Conservation (phyloP, 2,113 vertebrate species). For the Aix galericulata region DNA sequence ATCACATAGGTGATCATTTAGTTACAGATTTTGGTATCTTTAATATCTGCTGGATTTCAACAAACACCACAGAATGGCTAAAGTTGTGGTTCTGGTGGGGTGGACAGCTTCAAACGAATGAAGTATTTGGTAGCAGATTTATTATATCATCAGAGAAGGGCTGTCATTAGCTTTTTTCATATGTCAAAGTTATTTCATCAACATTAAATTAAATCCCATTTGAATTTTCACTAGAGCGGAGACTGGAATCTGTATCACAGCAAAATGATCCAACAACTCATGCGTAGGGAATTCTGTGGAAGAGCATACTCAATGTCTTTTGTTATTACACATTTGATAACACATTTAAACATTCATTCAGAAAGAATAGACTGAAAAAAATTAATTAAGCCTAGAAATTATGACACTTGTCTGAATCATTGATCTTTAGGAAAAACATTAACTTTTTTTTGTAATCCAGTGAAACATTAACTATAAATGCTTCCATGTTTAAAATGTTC, state of each 20-base stretch:
- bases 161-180: neutral
- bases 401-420: neutral
- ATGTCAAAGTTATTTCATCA: neutral
- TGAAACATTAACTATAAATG: neutral
- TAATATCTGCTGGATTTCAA: neutral
- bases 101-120: neutral
- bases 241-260: neutral
- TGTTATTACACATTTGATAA: neutral
- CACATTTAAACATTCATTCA: neutral
- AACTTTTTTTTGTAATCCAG: neutral
- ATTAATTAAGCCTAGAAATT: neutral
- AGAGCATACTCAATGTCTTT: neutral
- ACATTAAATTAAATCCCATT: neutral
- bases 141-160: neutral
- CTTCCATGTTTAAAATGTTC: neutral
- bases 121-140: neutral
- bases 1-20: neutral
- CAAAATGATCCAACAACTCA: neutral
- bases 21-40: neutral
- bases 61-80: neutral
- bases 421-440: neutral
- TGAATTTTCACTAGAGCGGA: neutral
- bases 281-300: neutral
- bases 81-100: neutral
- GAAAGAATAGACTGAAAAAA: conserved; percentile 9